These are phyloP conservation scores for Odontophorus gujanensis DNA, from an alignment of 2,113 vertebrate genomes.

Conservation along the genomic window DNA sequence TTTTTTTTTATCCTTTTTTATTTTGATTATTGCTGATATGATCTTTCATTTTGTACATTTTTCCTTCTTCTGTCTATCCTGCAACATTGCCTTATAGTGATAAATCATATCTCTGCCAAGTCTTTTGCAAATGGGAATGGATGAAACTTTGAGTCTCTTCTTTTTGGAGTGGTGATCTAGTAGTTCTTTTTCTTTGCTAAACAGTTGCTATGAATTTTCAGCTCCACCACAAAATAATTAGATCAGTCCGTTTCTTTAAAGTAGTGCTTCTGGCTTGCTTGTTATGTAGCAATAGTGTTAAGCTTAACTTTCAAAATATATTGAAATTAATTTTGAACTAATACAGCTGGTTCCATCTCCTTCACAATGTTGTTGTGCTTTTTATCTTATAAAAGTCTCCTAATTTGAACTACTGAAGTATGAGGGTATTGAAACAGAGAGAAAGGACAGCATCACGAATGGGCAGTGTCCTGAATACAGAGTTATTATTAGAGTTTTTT, in stretches of 20 bases:
- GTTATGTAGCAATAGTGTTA: neutral
- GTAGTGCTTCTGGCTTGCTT: neutral
- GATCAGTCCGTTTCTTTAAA: neutral
- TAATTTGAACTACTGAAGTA: neutral
- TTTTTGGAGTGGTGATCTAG: neutral
- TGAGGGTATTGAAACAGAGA: neutral
- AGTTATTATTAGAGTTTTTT: neutral
- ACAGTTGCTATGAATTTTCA: neutral
- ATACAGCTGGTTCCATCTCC: neutral
- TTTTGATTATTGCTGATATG: neutral
- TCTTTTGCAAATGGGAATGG: neutral
- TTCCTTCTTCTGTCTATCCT: neutral
- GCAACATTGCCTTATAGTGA: neutral
- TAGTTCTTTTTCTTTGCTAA: neutral
- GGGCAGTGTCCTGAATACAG: neutral
- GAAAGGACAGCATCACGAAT: neutral
- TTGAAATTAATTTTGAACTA: neutral
- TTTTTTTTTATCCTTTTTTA: neutral
- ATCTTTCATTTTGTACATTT: neutral
- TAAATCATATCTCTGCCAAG: neutral
- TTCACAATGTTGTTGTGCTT: neutral
- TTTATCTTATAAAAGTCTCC: neutral
- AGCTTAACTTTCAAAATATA: neutral
- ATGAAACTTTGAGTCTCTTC: neutral
- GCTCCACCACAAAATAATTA: neutral